A percentile compares a stretch with the other conserved stretches of the same genome.
Evolutionary conservation across 1,140 invertebrate species (phyloP).

Genomic region (Zaprionus taronus): DNA sequence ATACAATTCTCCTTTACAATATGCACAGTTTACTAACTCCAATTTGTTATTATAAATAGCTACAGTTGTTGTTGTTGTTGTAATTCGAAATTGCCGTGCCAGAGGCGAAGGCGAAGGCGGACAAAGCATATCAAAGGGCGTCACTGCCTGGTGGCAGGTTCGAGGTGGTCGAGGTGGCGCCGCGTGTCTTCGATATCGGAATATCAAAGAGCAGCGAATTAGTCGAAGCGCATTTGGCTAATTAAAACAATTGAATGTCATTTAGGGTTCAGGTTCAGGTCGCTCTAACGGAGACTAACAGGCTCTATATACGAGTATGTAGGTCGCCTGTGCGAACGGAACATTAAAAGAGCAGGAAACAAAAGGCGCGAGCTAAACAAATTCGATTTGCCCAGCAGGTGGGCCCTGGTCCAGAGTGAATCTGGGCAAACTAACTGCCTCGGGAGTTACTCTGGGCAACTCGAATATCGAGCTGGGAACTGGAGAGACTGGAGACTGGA

Average conservation of each 20-base stretch:
- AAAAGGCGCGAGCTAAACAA: conserved; percentile 73
- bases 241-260: conserved; percentile 67
- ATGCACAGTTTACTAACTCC: background rate
- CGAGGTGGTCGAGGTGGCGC: conserved; percentile 7
- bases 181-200: conserved; percentile 1
- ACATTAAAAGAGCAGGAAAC: conserved; percentile 24
- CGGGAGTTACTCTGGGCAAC: background rate
- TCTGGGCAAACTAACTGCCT: background rate
- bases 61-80: background rate
- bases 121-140: background rate
- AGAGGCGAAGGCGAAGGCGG: background rate
- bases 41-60: too few relatives aligned
- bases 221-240: conserved; percentile 29
- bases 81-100: background rate
- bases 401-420: conserved; percentile 2
- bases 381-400: conserved; percentile 70
- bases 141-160: conserved; percentile 21
- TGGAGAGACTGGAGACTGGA: background rate
- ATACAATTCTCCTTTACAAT: too few relatives aligned
- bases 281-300: background rate
- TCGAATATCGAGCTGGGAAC: background rate
- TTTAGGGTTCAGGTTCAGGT: conserved; percentile 12
- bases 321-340: conserved; percentile 14
- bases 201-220: conserved; percentile 15
- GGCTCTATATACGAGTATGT: too few relatives aligned